Conservation (phyloP, 1,140 invertebrate species). For the Musca domestica region DNA sequence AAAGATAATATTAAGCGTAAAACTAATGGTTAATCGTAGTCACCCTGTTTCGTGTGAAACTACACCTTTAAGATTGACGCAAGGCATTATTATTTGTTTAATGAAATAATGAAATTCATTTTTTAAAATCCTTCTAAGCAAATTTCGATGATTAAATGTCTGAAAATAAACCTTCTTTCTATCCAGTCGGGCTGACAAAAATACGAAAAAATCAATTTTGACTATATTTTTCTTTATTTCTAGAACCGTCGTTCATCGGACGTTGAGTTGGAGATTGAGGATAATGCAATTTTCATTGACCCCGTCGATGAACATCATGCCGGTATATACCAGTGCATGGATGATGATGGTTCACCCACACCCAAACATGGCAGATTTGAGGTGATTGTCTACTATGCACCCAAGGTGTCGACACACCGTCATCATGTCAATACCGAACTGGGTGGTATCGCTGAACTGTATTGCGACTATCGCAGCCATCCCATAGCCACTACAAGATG, state of each 20-base stretch:
- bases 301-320: slow-evolving; percentile 40
- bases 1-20: no score
- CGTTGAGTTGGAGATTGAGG: not conserved
- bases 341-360: slow-evolving; percentile 40
- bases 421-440: slow-evolving; percentile 44
- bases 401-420: slow-evolving; percentile 46
- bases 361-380: slow-evolving; percentile 42
- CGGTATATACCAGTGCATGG: slow-evolving; percentile 47
- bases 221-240: not conserved
- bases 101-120: no score
- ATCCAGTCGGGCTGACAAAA: no score
- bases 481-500: slow-evolving; percentile 43
- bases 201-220: no score
- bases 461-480: slow-evolving; percentile 46
- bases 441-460: slow-evolving; percentile 39
- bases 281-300: slow-evolving; percentile 30
- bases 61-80: no score
- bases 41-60: no score
- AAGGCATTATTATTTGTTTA: no score
- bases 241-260: slow-evolving; percentile 38
- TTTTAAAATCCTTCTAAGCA: no score
- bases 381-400: slow-evolving; percentile 43
- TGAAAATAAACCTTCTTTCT: no score
- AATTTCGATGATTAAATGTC: no score
- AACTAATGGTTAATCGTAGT: no score